Evolutionary conservation across 2,797 vertebrate genomes (phyloP).

Genomic region (Sebastes alutus): DNA sequence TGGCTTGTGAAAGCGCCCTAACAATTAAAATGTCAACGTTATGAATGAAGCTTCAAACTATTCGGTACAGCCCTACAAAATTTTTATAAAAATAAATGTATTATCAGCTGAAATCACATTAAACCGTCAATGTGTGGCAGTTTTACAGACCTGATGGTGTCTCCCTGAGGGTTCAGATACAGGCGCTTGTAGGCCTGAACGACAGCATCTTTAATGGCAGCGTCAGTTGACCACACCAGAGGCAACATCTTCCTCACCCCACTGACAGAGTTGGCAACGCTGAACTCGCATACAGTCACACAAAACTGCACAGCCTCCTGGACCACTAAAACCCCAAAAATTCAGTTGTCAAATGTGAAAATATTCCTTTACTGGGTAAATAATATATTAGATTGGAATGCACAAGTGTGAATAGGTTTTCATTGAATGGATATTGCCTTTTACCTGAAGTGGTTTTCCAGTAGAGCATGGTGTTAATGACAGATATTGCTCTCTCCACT

Average conservation of each 20-base stretch:
- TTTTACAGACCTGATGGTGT: slow-evolving; percentile 78
- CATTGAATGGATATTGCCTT: neutral
- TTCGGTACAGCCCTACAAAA: neutral
- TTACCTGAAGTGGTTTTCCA: slow-evolving; percentile 91
- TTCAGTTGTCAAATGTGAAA: neutral
- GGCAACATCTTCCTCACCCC: slow-evolving; percentile 95
- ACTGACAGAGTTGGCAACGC: slow-evolving; percentile 88
- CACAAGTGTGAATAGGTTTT: neutral
- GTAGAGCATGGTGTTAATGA: slow-evolving; percentile 93
- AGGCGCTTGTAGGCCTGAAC: slow-evolving; percentile 92
- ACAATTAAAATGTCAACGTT: neutral
- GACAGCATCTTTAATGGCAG: slow-evolving; percentile 91
- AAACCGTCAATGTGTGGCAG: neutral
- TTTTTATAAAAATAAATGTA: neutral
- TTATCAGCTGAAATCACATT: neutral
- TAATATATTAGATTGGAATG: neutral
- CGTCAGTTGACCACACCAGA: slow-evolving; percentile 94
- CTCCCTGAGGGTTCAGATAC: slow-evolving; percentile 88
- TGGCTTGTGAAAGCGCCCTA: too few species aligned
- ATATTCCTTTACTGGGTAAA: neutral
- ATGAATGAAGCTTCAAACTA: neutral
- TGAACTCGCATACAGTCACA: slow-evolving; percentile 91
- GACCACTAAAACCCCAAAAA: slow-evolving; percentile 85
- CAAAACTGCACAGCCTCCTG: slow-evolving; percentile 98
- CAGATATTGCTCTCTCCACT: slow-evolving; percentile 89